Evolutionary conservation across 2,797 vertebrate genomes (phyloP), one percentile per base, ranked within the genome.

Genomic region (Sebastes reedi): DNA sequence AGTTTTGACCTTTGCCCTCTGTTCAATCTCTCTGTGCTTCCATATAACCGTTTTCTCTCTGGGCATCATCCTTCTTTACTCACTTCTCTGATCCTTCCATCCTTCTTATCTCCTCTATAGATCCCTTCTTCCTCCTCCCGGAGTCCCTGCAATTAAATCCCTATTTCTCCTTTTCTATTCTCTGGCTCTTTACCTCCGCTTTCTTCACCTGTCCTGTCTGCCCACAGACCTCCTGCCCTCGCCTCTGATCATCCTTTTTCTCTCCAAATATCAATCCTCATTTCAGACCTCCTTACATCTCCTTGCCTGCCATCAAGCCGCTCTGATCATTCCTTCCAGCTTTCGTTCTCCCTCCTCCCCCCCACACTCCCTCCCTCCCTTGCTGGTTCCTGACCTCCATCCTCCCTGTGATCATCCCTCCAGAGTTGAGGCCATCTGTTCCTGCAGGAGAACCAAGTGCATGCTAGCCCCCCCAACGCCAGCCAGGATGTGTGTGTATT

Each of bases 371-470:
- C 62, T 77, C 81, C 69, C 88, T 89, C 88, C 85, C 90, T 91
- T 56, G 64, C 88, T 89, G 79, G 83, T 91, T 89, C 82, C 90
- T 94, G 93, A 94, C 93, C 94, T 94, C 92, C 93, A 92, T 93
- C 91, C 83, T 92, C 89, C 82, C 85, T 93, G 87, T 93, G 93
- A 92, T 94, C 91, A 90, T 92, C 91, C 92, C 92, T 92, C 82
- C 89, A 94, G 92, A 94, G 93, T 88, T 88, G 62, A 93, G 86
- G 88, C 94, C 94, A 95, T 95, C 93, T 95, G 94, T 94, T 95
- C 91, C 88, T 92, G 85, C 87, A 89, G 88, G 90, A 92, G 88
- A 91, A 92, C 80, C 87, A 68, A 91, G 78, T 82, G 67, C 85
- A 83, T 77, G 77, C 77, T 73, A 16, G 77, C 62, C 67, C 67